Percentiles rank a stretch among this genome's conserved stretches.
Evolutionary conservation across 2,888 invertebrate genomes (phyloP).

Genomic region (Bruchidius siliquastri): DNA sequence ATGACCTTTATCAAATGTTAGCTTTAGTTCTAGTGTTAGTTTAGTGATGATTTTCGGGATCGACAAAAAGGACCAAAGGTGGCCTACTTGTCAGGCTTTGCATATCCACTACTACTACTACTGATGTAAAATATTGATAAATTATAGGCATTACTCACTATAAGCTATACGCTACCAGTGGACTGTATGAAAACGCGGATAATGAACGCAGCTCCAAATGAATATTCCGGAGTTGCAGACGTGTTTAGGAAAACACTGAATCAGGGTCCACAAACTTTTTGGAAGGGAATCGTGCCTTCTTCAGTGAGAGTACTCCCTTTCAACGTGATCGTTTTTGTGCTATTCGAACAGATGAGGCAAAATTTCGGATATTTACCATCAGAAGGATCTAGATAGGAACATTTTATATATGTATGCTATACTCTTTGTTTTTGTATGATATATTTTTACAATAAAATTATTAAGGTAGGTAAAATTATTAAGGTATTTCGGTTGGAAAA

Average conservation of each 20-base stretch:
- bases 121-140: background rate
- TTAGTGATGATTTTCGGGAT: too few relatives aligned
- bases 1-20: too few relatives aligned
- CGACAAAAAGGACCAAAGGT: too few relatives aligned
- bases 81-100: too few relatives aligned
- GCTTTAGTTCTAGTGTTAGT: too few relatives aligned
- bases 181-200: conserved; percentile 96
- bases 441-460: background rate
- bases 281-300: conserved; percentile 94
- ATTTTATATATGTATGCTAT: background rate
- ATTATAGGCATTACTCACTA: conserved; percentile 79
- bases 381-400: background rate
- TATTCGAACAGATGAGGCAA: conserved; percentile 88
- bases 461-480: background rate
- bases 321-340: conserved; percentile 92
- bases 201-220: conserved; percentile 93
- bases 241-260: conserved; percentile 79
- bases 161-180: conserved; percentile 91
- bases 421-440: background rate
- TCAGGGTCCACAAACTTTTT: conserved; percentile 88
- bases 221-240: conserved; percentile 70
- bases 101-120: too few relatives aligned
- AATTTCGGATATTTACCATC: conserved; percentile 58
- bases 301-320: conserved; percentile 95
- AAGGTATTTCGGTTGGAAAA: background rate